phyloP scores from a whole-genome alignment of 2,888 invertebrate species.

The Microplitis deprimator region DNA sequence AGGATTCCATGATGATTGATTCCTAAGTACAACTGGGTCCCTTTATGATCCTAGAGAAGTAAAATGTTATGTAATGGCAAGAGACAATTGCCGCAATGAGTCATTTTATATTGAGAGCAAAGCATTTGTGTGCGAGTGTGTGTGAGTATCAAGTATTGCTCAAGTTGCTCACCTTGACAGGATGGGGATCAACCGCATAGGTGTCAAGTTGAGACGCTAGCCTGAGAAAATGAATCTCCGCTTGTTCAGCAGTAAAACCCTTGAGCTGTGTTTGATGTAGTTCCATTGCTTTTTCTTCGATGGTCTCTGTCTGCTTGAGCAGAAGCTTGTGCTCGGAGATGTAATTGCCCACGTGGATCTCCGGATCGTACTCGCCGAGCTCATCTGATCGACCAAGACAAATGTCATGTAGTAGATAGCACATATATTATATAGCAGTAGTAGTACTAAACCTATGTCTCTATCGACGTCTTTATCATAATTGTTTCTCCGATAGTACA shows the following conservation, averaged over 20 bases:
- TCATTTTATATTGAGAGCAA: background rate
- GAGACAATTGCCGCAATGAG: background rate
- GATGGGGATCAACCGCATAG: constrained; percentile 98
- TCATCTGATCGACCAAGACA: constrained; percentile 79
- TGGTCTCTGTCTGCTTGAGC: constrained; percentile 90
- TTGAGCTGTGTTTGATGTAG: constrained; percentile 90
- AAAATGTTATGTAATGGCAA: constrained; percentile 1
- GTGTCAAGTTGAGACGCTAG: constrained; percentile 94
- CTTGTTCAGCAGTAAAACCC: constrained; percentile 88
- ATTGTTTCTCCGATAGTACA: background rate
- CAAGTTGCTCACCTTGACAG: constrained; percentile 84
- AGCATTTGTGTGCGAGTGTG: background rate
- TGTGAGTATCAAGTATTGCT: background rate
- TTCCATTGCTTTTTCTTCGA: constrained; percentile 95
- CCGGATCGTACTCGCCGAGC: constrained; percentile 93
- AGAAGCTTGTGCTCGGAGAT: constrained; percentile 92
- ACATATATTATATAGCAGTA: background rate
- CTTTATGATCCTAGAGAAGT: constrained; percentile 86
- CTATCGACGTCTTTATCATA: constrained; percentile 5
- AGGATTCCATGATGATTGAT: constrained; percentile 96
- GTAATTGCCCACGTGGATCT: constrained; percentile 90
- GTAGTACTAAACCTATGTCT: background rate
- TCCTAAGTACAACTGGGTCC: constrained; percentile 92
- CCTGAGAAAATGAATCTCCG: constrained; percentile 92
- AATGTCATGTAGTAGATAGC: background rate